These are phyloP conservation scores for Ormia ochracea DNA, from an alignment of 2,888 invertebrate genomes.

Conservation along the genomic window DNA sequence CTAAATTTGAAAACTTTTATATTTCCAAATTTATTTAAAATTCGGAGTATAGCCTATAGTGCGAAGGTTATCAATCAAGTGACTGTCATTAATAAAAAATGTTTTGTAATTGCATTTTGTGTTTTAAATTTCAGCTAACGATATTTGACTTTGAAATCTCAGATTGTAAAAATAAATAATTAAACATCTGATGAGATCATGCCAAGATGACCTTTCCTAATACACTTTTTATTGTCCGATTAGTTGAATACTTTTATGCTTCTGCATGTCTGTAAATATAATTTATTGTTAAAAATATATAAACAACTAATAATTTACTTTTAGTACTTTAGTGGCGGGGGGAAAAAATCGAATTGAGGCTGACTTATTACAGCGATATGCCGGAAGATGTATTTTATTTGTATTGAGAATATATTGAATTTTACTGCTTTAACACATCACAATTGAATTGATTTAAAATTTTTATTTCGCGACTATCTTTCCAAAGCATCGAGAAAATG, in stretches of 20 bases:
- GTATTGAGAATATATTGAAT: not conserved
- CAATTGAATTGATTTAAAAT: not conserved
- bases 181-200: not conserved
- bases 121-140: too few relatives aligned
- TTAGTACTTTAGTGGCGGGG: not conserved
- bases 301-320: not conserved
- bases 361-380: not conserved
- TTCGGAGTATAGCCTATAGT: too few relatives aligned
- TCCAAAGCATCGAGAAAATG: not conserved
- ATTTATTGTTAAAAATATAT: not conserved
- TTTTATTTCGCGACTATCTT: slow-evolving; percentile 16
- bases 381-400: not conserved
- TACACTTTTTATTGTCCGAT: not conserved
- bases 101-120: too few relatives aligned
- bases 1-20: too few relatives aligned
- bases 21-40: too few relatives aligned
- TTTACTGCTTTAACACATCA: slow-evolving; percentile 9
- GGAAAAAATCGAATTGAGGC: not conserved
- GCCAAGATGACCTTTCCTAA: not conserved
- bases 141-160: not conserved
- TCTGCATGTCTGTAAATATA: not conserved
- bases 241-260: not conserved
- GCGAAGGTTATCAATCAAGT: too few relatives aligned
- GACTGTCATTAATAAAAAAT: too few relatives aligned
- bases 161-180: not conserved